Evolutionary conservation across 1,140 invertebrate genomes (phyloP).

Genomic region (Littorina saxatilis): DNA sequence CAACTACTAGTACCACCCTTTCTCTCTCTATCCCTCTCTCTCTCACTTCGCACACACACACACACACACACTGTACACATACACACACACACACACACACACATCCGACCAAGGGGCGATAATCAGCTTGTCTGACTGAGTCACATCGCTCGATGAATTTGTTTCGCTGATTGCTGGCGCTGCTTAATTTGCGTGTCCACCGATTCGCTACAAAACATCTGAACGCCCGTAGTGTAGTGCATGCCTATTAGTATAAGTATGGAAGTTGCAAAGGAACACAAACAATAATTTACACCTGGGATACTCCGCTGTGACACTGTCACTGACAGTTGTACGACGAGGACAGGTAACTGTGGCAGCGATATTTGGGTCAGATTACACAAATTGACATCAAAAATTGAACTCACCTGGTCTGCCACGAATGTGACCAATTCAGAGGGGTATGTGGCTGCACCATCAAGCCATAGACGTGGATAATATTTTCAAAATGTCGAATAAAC

Average conservation of each 20-base stretch:
- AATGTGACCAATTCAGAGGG: conserved; percentile 10
- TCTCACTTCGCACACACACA: too few relatives aligned
- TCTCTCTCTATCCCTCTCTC: too few relatives aligned
- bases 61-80: too few relatives aligned
- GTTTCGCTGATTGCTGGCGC: not conserved
- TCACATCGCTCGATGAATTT: too few relatives aligned
- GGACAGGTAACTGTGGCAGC: conserved; percentile 33
- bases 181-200: too few relatives aligned
- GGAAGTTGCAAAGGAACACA: not conserved
- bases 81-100: too few relatives aligned
- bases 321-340: not conserved
- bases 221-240: too few relatives aligned
- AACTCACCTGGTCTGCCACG: conserved; percentile 38
- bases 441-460: conserved; percentile 29
- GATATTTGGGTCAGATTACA: not conserved
- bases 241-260: too few relatives aligned
- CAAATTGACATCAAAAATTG: not conserved
- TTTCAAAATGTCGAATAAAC: not conserved
- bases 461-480: not conserved
- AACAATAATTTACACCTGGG: conserved; percentile 19
- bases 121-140: not conserved
- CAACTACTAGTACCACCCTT: too few relatives aligned
- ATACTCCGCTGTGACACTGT: conserved; percentile 3
- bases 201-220: too few relatives aligned
- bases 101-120: too few relatives aligned